These are phyloP conservation scores for Arbacia lixula DNA, from an alignment of 53 echinoderm and acorn worm species.

Conservation along the genomic window DNA sequence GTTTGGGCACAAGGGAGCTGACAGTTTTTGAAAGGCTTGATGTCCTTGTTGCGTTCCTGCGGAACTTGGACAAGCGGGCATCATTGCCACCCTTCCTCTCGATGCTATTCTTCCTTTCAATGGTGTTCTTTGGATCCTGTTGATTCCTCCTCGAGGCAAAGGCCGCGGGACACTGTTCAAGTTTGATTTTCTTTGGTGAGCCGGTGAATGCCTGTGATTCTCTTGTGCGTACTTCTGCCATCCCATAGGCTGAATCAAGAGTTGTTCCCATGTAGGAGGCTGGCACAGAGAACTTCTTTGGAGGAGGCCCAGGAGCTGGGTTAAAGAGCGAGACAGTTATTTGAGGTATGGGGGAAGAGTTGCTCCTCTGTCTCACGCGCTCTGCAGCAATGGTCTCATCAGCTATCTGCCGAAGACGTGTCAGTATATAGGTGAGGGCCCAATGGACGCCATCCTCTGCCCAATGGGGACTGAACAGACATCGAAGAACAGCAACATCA, in stretches of 20 bases:
- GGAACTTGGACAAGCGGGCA: slow-evolving; percentile 46
- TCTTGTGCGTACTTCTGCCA: slow-evolving; percentile 56
- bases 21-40: slow-evolving; percentile 69
- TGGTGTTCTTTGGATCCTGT: slow-evolving; percentile 52
- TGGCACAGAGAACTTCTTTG: slow-evolving; percentile 94
- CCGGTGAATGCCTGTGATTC: slow-evolving; percentile 65
- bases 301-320: slow-evolving; percentile 82
- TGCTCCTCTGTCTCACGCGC: slow-evolving; percentile 91
- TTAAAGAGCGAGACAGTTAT: slow-evolving; percentile 93
- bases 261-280: slow-evolving; percentile 62
- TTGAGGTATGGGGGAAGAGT: slow-evolving; percentile 94
- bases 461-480: slow-evolving; percentile 96
- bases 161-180: slow-evolving; percentile 58
- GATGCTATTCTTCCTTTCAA: slow-evolving; percentile 64
- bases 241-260: slow-evolving; percentile 30
- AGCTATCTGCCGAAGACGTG: slow-evolving; percentile 82
- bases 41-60: slow-evolving; percentile 56
- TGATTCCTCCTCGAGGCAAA: slow-evolving; percentile 61
- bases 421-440: slow-evolving; percentile 92
- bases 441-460: slow-evolving; percentile 95
- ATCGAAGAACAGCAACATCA: slow-evolving; percentile 99
- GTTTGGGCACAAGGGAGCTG: slow-evolving; percentile 79
- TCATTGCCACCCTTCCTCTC: slow-evolving; percentile 47
- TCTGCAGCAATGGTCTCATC: slow-evolving; percentile 87
- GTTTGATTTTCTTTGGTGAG: slow-evolving; percentile 85